These are phyloP conservation scores for Raphicerus campestris DNA, from an alignment of 2,113 vertebrate species.

Conservation along the genomic window DNA sequence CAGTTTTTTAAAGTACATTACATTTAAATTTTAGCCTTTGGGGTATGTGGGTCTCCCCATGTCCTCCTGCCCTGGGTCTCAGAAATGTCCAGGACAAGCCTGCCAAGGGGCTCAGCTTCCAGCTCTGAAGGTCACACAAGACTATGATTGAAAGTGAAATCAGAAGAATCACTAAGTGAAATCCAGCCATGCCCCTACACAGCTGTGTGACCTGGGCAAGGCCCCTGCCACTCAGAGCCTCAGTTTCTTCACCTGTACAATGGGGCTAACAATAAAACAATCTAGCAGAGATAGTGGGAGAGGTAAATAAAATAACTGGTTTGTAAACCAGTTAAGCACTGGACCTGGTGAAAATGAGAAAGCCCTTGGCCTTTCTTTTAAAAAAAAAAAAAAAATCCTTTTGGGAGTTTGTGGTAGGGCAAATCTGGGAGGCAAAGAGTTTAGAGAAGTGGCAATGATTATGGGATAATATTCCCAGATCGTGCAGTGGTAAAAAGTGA, in stretches of 20 bases:
- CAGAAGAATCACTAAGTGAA: not conserved
- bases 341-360: not conserved
- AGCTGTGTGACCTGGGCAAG: not conserved
- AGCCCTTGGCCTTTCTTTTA: not conserved
- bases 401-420: not conserved
- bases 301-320: not conserved
- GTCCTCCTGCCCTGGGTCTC: not conserved
- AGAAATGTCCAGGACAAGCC: not conserved
- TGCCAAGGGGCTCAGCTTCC: not conserved
- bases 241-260: not conserved
- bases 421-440: not conserved
- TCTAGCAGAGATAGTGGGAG: not conserved
- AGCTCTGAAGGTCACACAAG: not conserved
- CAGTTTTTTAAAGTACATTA: too few species aligned
- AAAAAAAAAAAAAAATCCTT: not conserved
- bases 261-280: not conserved
- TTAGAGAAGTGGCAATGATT: not conserved
- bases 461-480: not conserved
- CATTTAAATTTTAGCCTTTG: not conserved
- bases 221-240: fast-evolving
- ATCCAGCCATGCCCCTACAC: not conserved
- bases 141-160: not conserved
- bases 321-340: not conserved
- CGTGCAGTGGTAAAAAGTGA: not conserved
- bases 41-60: fast-evolving